Conservation (phyloP, 2,113 vertebrate genomes). For the Lepisosteus osseus region DNA sequence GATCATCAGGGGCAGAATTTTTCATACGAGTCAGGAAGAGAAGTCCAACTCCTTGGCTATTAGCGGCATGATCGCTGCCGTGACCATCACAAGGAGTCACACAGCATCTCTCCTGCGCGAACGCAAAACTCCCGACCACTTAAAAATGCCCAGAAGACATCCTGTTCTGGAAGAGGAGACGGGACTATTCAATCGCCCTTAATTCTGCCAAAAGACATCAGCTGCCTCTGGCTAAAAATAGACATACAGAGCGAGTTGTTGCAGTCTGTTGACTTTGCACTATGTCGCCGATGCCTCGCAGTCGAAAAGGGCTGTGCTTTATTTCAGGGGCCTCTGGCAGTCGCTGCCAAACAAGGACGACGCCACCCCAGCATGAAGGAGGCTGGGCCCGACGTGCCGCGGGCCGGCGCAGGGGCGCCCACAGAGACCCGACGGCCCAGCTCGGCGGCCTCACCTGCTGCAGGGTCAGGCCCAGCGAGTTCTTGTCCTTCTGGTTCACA, state of each 20-base stretch:
- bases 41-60: no score
- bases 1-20: no score
- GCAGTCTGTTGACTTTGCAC: constrained; percentile 22
- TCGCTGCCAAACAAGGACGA: constrained; percentile 21
- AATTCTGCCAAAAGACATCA: no score
- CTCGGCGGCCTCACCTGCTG: constrained; percentile 59
- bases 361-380: background rate
- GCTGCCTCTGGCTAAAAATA: constrained; percentile 45
- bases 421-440: no score
- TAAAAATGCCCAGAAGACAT: no score
- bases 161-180: no score
- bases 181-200: no score
- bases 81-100: no score
- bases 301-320: constrained; percentile 12
- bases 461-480: constrained; percentile 62
- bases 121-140: no score
- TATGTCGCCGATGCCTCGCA: constrained; percentile 16
- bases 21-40: no score
- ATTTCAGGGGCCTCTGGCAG: constrained; percentile 16
- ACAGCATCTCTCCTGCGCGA: no score
- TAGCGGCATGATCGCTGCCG: no score
- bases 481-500: constrained; percentile 67
- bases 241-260: constrained; percentile 39
- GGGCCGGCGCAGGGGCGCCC: background rate
- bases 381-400: background rate